Base-by-base conservation (phyloP, 2,797 vertebrate species). In the Echiichthys vipera region DNA sequence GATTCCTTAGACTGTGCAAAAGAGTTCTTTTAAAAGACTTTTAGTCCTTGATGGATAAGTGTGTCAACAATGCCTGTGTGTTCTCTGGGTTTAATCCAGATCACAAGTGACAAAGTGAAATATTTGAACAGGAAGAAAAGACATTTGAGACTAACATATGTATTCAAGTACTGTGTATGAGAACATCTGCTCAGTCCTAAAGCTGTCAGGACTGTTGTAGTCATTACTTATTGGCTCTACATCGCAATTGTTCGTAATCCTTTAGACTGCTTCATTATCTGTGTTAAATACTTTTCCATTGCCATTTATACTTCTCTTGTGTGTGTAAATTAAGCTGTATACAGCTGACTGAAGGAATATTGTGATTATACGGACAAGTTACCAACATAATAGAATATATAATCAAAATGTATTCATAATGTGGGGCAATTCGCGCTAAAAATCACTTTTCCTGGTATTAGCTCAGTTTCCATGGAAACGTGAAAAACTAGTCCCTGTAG, bases 31-130 rank as follows among this genome's bases (percentile, higher is more conserved):
- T n/a, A 34, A 74, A 74, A 79, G 42, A 49, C 37, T 78, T 78
- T 63, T 25, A 57, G 85, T 77, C 43, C 78, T 81, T 72, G 54
- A 69, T 53, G 24, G 42, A 61, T 73, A 72, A 59, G 39, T 74
- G 29, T 50, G 32, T 68, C 14, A 66, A 80, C 55, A 77, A 83
- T 77, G 45, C 20, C 15, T 18, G 63, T 32, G 15, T 42, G 84
- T 74, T 73, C 22, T 74, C 64, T 75, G 65, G 53, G 37, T 77
- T 80, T 63, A 56, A 78, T 61, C 30, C 73, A 65, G 61, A 81
- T 74, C 36, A 49, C 42, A 63, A 56, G 62, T 36, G 43, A 67
- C 22, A 20, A 12, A n/a, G n/a, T n/a, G 32, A 65, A 78, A 61
- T 30, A 57, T 8, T 29, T 55, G n/a, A n/a, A n/a, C n/a, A 37